Percentiles rank a stretch among this genome's conserved stretches.
These are phyloP conservation scores for Dryobota labecula DNA, from an alignment of 2,888 invertebrate species.

Conservation along the genomic window DNA sequence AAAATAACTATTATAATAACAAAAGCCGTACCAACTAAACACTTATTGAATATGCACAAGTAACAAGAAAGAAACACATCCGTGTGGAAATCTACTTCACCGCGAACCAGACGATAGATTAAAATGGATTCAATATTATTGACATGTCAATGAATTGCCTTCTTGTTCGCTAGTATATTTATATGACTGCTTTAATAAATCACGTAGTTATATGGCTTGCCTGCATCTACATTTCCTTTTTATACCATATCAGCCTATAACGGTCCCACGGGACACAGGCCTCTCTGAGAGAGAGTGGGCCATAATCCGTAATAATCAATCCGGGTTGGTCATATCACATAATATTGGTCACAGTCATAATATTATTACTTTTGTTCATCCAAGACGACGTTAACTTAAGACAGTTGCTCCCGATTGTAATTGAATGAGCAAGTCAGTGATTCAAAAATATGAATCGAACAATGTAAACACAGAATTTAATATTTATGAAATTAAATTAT, in stretches of 20 bases:
- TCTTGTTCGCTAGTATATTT: slow-evolving; percentile 5
- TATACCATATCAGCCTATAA: background rate
- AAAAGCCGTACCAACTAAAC: background rate
- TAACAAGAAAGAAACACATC: slow-evolving; percentile 18
- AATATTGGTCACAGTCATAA: background rate
- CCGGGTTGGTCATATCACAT: background rate
- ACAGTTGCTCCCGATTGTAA: background rate
- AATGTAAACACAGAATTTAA: background rate
- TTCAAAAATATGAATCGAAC: background rate
- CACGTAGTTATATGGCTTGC: background rate
- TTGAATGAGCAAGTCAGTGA: background rate
- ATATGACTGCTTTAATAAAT: background rate
- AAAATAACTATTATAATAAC: background rate
- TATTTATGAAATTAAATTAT: background rate
- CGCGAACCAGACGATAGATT: slow-evolving; percentile 10
- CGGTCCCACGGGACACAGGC: background rate
- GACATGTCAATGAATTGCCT: slow-evolving; percentile 13
- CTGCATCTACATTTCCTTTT: background rate
- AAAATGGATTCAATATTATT: slow-evolving; percentile 17
- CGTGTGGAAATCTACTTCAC: slow-evolving; percentile 17
- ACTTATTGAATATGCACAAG: slow-evolving; percentile 15
- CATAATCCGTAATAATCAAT: background rate
- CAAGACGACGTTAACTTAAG: background rate
- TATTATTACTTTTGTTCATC: background rate
- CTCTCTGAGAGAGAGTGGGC: background rate